phyloP scores from a whole-genome alignment of 1,140 invertebrate genomes.

The Marisa cornuarietis region DNA sequence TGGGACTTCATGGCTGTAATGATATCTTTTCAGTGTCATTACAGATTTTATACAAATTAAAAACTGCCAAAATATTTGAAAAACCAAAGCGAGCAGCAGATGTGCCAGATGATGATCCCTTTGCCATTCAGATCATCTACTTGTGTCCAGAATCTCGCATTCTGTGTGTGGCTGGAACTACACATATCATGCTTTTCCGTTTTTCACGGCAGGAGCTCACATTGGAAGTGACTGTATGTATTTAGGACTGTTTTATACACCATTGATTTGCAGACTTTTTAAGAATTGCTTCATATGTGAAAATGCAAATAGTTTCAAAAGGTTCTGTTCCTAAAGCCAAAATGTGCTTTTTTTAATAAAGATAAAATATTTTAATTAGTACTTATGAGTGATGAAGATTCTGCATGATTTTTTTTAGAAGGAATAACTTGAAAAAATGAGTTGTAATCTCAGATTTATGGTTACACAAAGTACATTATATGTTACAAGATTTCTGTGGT shows the following conservation, averaged over 20 bases:
- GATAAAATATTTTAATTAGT: too few species aligned
- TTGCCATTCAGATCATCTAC: constrained; percentile 92
- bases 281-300: too few species aligned
- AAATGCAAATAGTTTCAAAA: neutral
- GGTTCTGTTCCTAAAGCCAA: neutral
- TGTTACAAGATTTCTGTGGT: too few species aligned
- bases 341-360: neutral
- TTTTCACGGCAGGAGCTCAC: constrained; percentile 90
- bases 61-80: constrained; percentile 95
- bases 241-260: neutral
- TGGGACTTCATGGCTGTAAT: neutral
- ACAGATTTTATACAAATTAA: constrained; percentile 96
- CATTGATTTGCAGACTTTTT: too few species aligned
- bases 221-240: constrained; percentile 83
- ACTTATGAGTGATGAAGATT: too few species aligned
- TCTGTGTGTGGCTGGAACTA: constrained; percentile 87
- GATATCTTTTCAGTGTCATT: constrained; percentile 74
- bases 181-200: constrained; percentile 94
- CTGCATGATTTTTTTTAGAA: too few species aligned
- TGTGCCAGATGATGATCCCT: constrained; percentile 81
- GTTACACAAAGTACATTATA: too few species aligned
- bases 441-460: too few species aligned
- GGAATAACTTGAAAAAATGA: too few species aligned
- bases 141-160: constrained; percentile 92
- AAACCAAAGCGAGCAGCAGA: constrained; percentile 58